phyloP scores from a whole-genome alignment of 2,113 vertebrate genomes.

The Lates calcarifer region DNA sequence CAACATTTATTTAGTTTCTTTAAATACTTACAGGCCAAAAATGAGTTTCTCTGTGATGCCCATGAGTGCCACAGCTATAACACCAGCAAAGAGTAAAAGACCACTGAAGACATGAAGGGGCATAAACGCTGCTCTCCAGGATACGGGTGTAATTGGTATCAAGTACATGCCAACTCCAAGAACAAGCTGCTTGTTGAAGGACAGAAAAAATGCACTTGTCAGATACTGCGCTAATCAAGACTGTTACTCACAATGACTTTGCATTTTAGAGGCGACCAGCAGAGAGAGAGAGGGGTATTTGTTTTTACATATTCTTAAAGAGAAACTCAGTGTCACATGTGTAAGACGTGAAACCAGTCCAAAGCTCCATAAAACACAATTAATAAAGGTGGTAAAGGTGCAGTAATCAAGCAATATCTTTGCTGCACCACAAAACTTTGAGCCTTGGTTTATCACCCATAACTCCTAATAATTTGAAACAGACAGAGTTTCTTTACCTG shows the following conservation, averaged over 20 bases:
- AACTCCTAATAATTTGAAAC: neutral
- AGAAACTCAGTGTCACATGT: neutral
- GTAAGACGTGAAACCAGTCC: neutral
- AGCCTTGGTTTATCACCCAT: neutral
- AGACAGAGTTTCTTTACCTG: slow-evolving; percentile 86
- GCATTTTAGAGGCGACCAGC: slow-evolving; percentile 1
- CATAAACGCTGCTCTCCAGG: slow-evolving; percentile 87
- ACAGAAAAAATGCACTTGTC: slow-evolving; percentile 26
- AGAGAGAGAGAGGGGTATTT: neutral
- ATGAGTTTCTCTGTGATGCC: slow-evolving; percentile 97
- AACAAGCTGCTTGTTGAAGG: slow-evolving; percentile 87
- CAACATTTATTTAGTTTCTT: neutral
- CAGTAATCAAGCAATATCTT: neutral
- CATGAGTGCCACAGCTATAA: slow-evolving; percentile 91
- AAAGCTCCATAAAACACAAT: neutral
- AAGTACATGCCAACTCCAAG: slow-evolving; percentile 90
- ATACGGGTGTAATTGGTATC: slow-evolving; percentile 88
- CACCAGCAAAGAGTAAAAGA: slow-evolving; percentile 89
- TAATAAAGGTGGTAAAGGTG: neutral
- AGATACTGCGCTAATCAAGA: slow-evolving; percentile 13
- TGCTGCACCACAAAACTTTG: neutral
- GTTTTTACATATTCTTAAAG: neutral
- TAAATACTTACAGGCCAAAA: slow-evolving; percentile 91
- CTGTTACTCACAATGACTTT: slow-evolving; percentile 14
- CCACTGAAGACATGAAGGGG: slow-evolving; percentile 92